Evolutionary conservation across 2,888 invertebrate species (phyloP).

Genomic region (Margaritifera margaritifera): DNA sequence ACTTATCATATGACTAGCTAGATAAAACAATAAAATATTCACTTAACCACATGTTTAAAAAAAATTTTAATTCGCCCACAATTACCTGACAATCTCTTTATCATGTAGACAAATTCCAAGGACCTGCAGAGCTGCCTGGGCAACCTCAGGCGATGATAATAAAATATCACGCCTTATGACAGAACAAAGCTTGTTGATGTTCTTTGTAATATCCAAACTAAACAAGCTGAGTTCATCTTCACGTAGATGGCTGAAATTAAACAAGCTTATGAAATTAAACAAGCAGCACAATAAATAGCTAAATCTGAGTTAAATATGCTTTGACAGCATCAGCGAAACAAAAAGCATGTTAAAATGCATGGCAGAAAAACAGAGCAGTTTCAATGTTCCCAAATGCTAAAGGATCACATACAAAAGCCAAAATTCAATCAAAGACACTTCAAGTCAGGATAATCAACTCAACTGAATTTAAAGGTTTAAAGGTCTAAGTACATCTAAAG

Average conservation of each 20-base stretch:
- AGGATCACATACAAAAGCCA: too few species aligned
- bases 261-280: background rate
- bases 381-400: too few species aligned
- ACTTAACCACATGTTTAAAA: background rate
- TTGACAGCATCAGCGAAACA: too few species aligned
- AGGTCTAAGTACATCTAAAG: too few species aligned
- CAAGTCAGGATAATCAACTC: too few species aligned
- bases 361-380: too few species aligned
- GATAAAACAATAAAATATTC: too few species aligned
- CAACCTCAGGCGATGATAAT: conserved; percentile 22
- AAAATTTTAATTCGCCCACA: background rate
- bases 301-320: too few species aligned
- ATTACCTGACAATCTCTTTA: conserved; percentile 48
- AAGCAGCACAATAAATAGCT: background rate
- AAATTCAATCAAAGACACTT: too few species aligned
- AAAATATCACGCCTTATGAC: conserved; percentile 42
- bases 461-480: too few species aligned
- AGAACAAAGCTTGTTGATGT: conserved; percentile 30
- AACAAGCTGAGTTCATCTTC: conserved; percentile 48
- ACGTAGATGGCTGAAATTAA: conserved; percentile 37
- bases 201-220: conserved; percentile 42
- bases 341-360: too few species aligned
- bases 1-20: background rate
- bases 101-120: conserved; percentile 55
- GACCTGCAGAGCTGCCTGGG: conserved; percentile 44